A percentile compares a stretch with the other conserved stretches of the same genome.
Evolutionary conservation across 2,113 vertebrate genomes (phyloP).

Genomic region (Cololabis saira): DNA sequence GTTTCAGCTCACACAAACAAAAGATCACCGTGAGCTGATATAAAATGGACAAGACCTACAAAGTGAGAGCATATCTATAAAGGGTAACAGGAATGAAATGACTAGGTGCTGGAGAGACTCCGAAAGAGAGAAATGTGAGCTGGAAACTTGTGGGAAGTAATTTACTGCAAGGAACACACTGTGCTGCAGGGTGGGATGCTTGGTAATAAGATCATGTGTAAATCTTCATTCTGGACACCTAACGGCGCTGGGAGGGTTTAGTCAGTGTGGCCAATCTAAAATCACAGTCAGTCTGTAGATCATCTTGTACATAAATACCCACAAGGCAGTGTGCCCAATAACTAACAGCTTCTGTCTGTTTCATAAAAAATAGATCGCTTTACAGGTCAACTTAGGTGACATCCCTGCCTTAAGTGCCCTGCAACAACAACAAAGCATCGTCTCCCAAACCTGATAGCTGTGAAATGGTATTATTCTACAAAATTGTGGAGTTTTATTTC

Average conservation of each 20-base stretch:
- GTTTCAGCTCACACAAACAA: slow-evolving; percentile 3
- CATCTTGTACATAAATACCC: background rate
- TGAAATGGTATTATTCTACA: background rate
- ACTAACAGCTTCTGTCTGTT: background rate
- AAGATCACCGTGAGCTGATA: too few species aligned
- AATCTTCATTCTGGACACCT: slow-evolving; percentile 41
- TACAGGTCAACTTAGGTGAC: background rate
- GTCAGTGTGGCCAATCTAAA: slow-evolving; percentile 13
- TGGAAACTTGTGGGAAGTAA: slow-evolving; percentile 26
- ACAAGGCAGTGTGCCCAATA: background rate
- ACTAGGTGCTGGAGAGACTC: background rate
- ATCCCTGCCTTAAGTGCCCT: background rate
- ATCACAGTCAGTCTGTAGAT: slow-evolving; percentile 28
- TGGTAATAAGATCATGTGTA: slow-evolving; percentile 14
- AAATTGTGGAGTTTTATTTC: background rate
- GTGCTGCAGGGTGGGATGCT: slow-evolving; percentile 13
- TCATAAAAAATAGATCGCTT: background rate
- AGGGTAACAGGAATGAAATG: background rate
- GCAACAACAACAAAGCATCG: background rate
- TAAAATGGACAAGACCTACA: background rate
- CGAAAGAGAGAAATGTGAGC: background rate
- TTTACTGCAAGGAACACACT: slow-evolving; percentile 6
- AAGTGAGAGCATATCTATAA: background rate
- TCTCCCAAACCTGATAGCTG: background rate
- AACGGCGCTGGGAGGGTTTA: slow-evolving; percentile 3